Evolutionary conservation across 2,113 vertebrate genomes (phyloP).

Genomic region (Pseudorectes ferrugineus): DNA sequence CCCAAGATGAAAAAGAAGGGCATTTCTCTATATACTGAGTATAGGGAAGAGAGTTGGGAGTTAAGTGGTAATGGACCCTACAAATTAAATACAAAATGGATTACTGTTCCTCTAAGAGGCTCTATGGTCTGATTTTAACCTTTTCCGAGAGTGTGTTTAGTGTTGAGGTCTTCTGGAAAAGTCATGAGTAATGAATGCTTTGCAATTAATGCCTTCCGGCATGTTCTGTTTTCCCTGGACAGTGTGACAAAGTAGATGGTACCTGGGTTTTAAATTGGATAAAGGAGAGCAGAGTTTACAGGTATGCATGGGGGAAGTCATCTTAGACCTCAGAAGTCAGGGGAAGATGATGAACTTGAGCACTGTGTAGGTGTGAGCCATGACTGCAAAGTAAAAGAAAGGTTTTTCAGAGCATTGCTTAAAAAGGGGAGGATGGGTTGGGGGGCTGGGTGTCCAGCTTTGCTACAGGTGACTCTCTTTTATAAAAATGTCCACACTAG

Average conservation of each 20-base stretch:
- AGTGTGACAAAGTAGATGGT: background rate
- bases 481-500: constrained; percentile 69
- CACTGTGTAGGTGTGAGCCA: background rate
- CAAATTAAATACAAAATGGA: background rate
- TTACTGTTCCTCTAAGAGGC: background rate
- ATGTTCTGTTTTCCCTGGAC: background rate
- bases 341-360: background rate
- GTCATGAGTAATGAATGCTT: background rate
- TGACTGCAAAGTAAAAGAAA: background rate
- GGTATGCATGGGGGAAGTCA: background rate
- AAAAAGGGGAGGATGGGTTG: constrained; percentile 35
- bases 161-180: constrained; percentile 4
- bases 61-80: background rate
- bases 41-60: background rate
- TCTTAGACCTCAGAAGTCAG: background rate
- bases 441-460: constrained; percentile 55
- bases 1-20: background rate
- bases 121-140: background rate
- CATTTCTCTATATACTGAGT: background rate
- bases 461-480: constrained; percentile 66
- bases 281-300: background rate
- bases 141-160: background rate
- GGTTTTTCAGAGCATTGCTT: constrained; percentile 3
- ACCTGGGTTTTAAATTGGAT: background rate
- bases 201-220: background rate